phyloP scores from a whole-genome alignment of 2,113 vertebrate species.

The Leptocoma aspasia region DNA sequence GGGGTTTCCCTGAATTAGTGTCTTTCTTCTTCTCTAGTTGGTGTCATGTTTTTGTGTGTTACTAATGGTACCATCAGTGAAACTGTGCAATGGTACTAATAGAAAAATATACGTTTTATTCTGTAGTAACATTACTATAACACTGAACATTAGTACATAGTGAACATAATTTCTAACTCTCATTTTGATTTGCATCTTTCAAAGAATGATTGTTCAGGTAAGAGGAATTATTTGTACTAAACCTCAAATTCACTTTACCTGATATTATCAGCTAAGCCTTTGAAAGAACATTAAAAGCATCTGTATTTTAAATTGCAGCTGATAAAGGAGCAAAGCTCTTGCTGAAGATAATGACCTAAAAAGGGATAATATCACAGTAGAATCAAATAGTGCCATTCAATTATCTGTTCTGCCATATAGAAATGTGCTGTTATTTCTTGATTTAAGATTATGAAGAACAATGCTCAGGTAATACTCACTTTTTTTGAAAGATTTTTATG shows the following conservation, averaged over 20 bases:
- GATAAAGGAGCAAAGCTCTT: conserved; percentile 46
- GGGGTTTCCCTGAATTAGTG: accelerated
- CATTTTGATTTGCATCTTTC: not conserved
- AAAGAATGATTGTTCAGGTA: not conserved
- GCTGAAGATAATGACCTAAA: conserved; percentile 48
- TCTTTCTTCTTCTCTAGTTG: not conserved
- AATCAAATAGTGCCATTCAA: conserved; percentile 22
- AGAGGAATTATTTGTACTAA: conserved; percentile 9
- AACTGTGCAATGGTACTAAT: not conserved
- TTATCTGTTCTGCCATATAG: conserved; percentile 29
- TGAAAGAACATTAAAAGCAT: conserved; percentile 34
- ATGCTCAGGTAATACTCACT: not conserved
- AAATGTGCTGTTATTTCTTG: conserved; percentile 36
- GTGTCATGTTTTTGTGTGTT: not conserved
- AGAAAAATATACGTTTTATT: not conserved
- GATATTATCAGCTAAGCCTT: conserved; percentile 31
- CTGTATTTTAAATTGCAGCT: conserved; percentile 33
- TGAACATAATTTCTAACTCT: not conserved
- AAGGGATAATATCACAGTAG: conserved; percentile 37
- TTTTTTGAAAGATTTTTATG: not conserved
- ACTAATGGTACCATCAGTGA: not conserved
- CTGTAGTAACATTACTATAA: not conserved
- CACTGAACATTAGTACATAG: not conserved
- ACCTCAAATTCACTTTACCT: not conserved
- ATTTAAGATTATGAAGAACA: conserved; percentile 46